phyloP scores from a whole-genome alignment of 2,797 vertebrate species.

The Pyrocephalus nanus region DNA sequence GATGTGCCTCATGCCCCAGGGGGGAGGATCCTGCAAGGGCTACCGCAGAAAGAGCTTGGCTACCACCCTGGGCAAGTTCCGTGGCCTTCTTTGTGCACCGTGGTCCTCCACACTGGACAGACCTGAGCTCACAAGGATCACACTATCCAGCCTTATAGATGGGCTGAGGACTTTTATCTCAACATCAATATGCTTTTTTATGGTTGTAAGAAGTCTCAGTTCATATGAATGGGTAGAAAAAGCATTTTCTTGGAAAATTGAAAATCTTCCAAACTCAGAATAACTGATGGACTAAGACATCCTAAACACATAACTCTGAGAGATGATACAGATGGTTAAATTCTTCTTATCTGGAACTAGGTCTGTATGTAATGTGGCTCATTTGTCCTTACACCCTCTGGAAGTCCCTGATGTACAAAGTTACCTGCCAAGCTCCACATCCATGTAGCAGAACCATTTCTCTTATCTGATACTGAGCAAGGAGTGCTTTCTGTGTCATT shows the following conservation, averaged over 20 bases:
- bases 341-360: neutral
- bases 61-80: neutral
- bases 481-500: neutral
- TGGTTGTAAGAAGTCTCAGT: neutral
- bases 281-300: neutral
- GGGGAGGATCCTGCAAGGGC: neutral
- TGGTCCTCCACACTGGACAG: neutral
- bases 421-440: neutral
- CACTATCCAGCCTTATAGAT: neutral
- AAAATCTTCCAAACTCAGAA: neutral
- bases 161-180: neutral
- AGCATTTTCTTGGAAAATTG: neutral
- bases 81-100: neutral
- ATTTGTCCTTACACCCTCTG: neutral
- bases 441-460: neutral
- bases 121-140: neutral
- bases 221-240: neutral
- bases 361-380: neutral
- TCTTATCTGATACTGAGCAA: neutral
- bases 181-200: neutral
- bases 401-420: neutral
- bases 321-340: neutral
- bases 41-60: neutral
- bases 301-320: neutral
- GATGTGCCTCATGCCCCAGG: neutral